Percentiles rank a stretch among this genome's conserved stretches.
phyloP scores from a whole-genome alignment of 2,113 vertebrate species.

The Nyctibius bracteatus region DNA sequence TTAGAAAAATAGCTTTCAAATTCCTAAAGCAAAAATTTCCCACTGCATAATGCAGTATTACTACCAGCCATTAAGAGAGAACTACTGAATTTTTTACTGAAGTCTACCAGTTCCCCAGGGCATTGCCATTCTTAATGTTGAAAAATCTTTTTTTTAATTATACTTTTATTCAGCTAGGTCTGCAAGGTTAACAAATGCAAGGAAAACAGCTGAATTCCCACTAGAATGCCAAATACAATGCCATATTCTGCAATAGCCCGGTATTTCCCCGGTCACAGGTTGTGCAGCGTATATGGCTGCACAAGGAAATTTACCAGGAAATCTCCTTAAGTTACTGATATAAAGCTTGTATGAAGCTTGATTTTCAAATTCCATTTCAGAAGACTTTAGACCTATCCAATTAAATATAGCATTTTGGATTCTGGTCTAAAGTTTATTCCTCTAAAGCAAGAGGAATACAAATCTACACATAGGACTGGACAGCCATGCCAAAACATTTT shows the following conservation, averaged over 20 bases:
- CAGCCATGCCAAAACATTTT: rapidly evolving
- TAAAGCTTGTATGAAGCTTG: not conserved
- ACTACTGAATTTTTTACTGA: not conserved
- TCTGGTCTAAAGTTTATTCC: not conserved
- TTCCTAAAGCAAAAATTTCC: not conserved
- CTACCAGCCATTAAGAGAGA: not conserved
- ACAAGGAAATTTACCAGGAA: not conserved
- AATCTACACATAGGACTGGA: not conserved
- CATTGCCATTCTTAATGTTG: not conserved
- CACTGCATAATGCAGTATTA: not conserved
- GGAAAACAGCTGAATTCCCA: not conserved
- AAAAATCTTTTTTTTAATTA: not conserved
- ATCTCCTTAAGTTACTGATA: not conserved
- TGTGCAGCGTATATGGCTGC: not conserved
- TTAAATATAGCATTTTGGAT: not conserved
- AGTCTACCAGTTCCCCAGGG: not conserved
- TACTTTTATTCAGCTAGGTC: not conserved
- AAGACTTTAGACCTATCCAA: not conserved
- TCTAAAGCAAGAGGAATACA: not conserved
- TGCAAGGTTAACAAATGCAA: not conserved
- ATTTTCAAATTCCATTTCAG: not conserved
- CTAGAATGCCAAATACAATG: not conserved
- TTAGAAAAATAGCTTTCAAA: not conserved
- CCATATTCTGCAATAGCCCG: not conserved
- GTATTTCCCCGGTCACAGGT: not conserved